A percentile compares a stretch with the other conserved stretches of the same genome.
Evolutionary conservation across 2,797 vertebrate genomes (phyloP).

Genomic region (Gadopsis marmoratus): DNA sequence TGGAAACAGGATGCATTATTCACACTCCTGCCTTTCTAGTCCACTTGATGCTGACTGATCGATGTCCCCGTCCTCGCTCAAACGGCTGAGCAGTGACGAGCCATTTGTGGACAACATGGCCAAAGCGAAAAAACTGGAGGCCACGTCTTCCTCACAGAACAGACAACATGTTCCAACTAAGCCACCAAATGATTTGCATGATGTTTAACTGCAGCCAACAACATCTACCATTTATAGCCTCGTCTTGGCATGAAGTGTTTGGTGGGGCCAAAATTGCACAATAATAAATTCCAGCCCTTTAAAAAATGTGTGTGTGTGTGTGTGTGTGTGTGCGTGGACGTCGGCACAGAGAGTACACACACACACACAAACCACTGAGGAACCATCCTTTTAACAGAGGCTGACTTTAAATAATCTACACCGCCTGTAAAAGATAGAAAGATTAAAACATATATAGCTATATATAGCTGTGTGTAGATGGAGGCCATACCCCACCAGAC

Average conservation of each 20-base stretch:
- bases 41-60: background rate
- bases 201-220: background rate
- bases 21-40: conserved; percentile 1
- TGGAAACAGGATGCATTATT: background rate
- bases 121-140: background rate
- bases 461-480: background rate
- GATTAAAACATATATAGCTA: background rate
- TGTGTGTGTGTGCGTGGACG: background rate
- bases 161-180: background rate
- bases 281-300: conserved; percentile 5
- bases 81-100: background rate
- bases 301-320: background rate
- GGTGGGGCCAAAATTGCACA: background rate
- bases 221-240: background rate
- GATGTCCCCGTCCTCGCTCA: background rate
- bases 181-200: background rate
- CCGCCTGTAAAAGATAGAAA: too few relatives aligned
- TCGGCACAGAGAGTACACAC: background rate
- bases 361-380: background rate
- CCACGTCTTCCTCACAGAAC: background rate
- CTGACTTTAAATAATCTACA: background rate
- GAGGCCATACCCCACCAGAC: too few relatives aligned
- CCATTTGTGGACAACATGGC: background rate
- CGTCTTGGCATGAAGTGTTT: background rate
- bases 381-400: background rate